Conservation (phyloP, 2,888 invertebrate species). For the Tenodera sinensis region DNA sequence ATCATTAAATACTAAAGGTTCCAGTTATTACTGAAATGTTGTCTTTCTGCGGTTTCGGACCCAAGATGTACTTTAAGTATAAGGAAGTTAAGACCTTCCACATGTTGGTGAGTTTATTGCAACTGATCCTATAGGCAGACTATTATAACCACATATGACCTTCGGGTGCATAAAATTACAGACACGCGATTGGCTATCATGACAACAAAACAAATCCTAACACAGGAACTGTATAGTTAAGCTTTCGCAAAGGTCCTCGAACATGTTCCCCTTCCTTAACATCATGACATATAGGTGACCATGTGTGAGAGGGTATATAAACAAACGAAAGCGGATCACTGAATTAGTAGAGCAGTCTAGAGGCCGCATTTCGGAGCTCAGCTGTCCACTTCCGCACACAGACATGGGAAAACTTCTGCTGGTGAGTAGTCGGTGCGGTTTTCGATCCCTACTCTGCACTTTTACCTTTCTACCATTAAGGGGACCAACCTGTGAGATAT, state of each 20-base stretch:
- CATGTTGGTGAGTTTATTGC: background rate
- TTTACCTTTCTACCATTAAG: background rate
- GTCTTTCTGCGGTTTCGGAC: too few relatives aligned
- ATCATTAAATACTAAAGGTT: too few relatives aligned
- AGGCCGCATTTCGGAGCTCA: background rate
- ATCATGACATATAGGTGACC: background rate
- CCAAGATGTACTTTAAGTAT: too few relatives aligned
- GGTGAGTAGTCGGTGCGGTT: background rate
- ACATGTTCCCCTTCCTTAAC: background rate
- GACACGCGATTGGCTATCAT: background rate
- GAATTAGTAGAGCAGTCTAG: background rate
- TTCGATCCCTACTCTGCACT: background rate
- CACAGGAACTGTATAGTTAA: background rate
- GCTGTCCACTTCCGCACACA: background rate
- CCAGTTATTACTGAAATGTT: too few relatives aligned
- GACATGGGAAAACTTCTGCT: background rate
- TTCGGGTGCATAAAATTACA: background rate
- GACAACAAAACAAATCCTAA: background rate
- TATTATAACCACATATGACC: background rate
- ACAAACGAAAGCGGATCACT: background rate
- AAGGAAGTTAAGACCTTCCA: too few relatives aligned
- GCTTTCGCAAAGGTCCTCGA: background rate
- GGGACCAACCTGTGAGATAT: too few relatives aligned
- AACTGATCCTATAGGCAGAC: background rate
- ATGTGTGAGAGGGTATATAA: background rate